Evolutionary conservation across 2,797 vertebrate species (phyloP), one percentile per base, ranked within the genome.

Genomic region (Protosalanx chinensis): DNA sequence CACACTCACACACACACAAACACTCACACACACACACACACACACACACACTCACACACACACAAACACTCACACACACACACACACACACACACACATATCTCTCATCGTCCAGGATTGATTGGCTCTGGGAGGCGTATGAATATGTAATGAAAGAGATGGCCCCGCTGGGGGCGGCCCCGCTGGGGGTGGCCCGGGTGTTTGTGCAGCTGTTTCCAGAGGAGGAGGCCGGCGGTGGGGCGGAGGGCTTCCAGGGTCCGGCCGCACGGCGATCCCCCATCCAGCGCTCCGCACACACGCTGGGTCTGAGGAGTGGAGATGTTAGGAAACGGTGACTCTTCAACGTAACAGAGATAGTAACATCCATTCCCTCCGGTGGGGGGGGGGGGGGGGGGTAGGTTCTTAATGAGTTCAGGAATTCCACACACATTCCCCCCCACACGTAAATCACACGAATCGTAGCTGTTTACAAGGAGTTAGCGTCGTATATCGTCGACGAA

Each of bases 1-100:
- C 60, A 33, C 60, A 16, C 27, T 6, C 60, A 62, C 60, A 62
- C 60, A 62, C 60, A 62, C 27, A 4, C 27, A 4, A 3, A 16
- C 27, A 63, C 59, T 27, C 59, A 61, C 23, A 61, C 59, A 60
- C 58, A 60, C 58, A 60, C 58, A 60, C 58, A 2, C 58, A 0
- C 60, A 62, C 60, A 5, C 60, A 35, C 61, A 63, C 61, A 33
- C 61, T 35, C 61, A 33, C 60, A 62, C 60, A 62, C 60, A 62
- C 60, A 32, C 27, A 32, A 29, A 62, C 60, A 35, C 61, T n/a
- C 30, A 35, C 61, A 63, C 61, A 63, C 61, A 35, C 61, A 18
- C 61, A 35, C 32, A 35, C 61, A n/a, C 60, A 5, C 27, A 32
- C 30, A n/a, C 61, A 63, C 29, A 35, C 61, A 63, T 8, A 3